Base-by-base conservation (phyloP, 2,888 invertebrate species). In the Drosophila mercatorum region DNA sequence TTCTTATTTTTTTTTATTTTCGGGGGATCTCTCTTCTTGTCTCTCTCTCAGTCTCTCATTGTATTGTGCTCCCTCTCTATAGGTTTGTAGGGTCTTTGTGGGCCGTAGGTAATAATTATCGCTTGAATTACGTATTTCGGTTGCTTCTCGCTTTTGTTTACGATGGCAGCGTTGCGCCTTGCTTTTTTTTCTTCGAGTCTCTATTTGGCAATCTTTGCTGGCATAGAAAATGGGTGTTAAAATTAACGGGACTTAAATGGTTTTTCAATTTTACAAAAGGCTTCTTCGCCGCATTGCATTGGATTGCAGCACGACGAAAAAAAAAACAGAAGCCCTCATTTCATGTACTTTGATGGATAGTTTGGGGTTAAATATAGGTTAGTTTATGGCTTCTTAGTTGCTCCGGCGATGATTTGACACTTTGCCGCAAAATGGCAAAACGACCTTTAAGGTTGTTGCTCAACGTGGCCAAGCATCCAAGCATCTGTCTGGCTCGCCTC, bases 321-420 rank as follows among this genome's bases (percentile, higher is more conserved):
- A 46, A 55, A 60, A 59, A 49, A 59, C 69, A 79, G 73, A 70
- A 80, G 73, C 72, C 67, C 71, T 66, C 76, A 51, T 74, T 75
- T 51, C 67, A 73, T 78, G 73, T 62, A 75, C 80, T 86, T 69
- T 88, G 88, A 88, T 87, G 89, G 90, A 88, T 88, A 78, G 89
- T 87, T 90, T 90, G 75, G 75, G 90, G 88, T 90, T 90, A 88
- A 88, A 81, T 90, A 88, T 87, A 82, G 87, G 87, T 87, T 86
- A 83, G 75, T 66, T 73, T 78, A 74, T 86, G 73, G 67, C 88
- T 82, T 87, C 81, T 89, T 72, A 69, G 67, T 68, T 75, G 56
- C 55, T 67, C 46, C 38, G 56, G 59, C 75, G 75, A 86, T 86
- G 89, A 86, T 87, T 86, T 86, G 87, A 86, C 89, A 86, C 85